phyloP scores from a whole-genome alignment of 2,113 vertebrate species.

The Saimiri boliviensis region DNA sequence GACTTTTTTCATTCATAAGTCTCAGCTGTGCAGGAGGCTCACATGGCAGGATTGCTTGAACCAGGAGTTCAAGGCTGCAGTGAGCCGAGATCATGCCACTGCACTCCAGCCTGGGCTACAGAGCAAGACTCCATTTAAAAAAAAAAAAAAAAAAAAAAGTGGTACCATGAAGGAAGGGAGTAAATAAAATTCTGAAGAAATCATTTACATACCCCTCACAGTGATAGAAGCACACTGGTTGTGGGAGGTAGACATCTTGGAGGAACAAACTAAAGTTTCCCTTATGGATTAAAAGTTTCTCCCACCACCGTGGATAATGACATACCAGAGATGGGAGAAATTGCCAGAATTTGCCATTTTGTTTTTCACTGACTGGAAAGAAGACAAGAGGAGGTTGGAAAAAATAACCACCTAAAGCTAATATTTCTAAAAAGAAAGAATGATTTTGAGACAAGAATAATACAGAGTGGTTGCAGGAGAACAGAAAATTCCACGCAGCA shows the following conservation, averaged over 20 bases:
- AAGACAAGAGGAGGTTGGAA: not conserved
- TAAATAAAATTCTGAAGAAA: not conserved
- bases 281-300: not conserved
- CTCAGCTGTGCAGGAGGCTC: too few relatives aligned
- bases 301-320: not conserved
- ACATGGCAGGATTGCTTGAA: too few relatives aligned
- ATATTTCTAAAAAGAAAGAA: not conserved
- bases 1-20: too few relatives aligned
- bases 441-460: not conserved
- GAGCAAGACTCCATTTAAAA: too few relatives aligned
- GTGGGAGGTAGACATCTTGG: not conserved
- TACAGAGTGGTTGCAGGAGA: too few relatives aligned
- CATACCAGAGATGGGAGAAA: not conserved
- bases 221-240: not conserved
- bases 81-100: too few relatives aligned
- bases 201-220: not conserved
- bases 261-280: not conserved
- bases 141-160: too few relatives aligned
- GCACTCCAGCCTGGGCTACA: too few relatives aligned
- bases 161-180: not conserved
- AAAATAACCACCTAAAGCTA: not conserved
- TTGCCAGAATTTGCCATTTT: not conserved
- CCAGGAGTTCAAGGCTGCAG: too few relatives aligned
- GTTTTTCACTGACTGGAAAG: not conserved
- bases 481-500: too few relatives aligned